phyloP scores from a whole-genome alignment of 2,797 vertebrate genomes.

The Falco concolor region DNA sequence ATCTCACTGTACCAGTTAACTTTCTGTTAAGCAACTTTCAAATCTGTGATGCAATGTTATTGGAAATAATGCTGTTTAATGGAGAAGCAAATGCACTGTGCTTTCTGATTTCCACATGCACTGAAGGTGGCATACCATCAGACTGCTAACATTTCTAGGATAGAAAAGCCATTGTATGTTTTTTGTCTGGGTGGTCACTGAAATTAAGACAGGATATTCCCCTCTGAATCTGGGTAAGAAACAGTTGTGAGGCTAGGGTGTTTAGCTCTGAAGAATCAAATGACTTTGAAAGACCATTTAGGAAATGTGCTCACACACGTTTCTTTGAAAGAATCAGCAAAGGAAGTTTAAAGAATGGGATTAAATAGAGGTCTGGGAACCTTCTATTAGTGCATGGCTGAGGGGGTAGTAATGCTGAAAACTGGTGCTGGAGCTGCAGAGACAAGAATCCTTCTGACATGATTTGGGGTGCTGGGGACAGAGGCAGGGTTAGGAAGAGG shows the following conservation, averaged over 20 bases:
- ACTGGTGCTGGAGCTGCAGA: neutral
- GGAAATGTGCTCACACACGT: neutral
- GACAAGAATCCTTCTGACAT: neutral
- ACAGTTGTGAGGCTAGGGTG: neutral
- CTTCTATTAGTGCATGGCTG: neutral
- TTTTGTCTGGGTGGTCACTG: neutral
- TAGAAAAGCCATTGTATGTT: neutral
- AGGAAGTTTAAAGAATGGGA: neutral
- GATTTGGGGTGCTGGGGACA: neutral
- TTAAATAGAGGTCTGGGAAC: neutral
- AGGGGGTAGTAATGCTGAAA: neutral
- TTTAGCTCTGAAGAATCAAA: neutral
- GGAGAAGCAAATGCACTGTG: neutral
- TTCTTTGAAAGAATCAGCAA: neutral
- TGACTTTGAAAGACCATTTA: neutral
- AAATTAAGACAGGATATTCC: neutral
- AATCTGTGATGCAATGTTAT: neutral
- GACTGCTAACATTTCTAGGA: neutral
- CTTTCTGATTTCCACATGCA: neutral
- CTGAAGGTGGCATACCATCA: neutral
- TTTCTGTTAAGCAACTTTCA: neutral
- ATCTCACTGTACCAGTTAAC: neutral
- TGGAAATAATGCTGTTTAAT: neutral
- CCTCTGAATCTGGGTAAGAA: neutral
- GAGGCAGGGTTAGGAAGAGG: neutral